phyloP scores from a whole-genome alignment of 2,797 vertebrate genomes.

The Sphenodon punctatus region DNA sequence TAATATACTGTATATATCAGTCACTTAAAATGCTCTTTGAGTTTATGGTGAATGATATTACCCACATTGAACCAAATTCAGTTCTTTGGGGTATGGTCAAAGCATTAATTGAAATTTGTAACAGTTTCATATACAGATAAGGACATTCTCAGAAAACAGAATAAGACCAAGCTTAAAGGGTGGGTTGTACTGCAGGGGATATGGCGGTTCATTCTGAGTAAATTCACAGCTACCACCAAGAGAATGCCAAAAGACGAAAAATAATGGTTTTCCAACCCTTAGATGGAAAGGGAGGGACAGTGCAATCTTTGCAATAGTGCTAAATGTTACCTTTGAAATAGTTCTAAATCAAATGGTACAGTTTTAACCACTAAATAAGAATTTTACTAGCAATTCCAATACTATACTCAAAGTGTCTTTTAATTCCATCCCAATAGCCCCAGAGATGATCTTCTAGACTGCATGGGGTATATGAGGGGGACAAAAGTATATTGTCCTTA shows the following conservation, averaged over 20 bases:
- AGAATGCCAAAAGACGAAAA: no score
- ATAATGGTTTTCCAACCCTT: no score
- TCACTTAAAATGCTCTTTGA: neutral
- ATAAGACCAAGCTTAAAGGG: no score
- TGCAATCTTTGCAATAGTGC: no score
- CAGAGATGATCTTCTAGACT: conserved; percentile 9
- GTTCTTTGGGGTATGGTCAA: neutral
- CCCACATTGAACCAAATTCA: rapidly evolving
- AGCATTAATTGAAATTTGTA: neutral
- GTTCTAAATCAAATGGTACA: neutral
- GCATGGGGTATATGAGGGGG: neutral
- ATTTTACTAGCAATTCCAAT: neutral
- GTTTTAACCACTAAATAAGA: conserved; percentile 23
- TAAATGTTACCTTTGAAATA: neutral
- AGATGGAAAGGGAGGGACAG: no score
- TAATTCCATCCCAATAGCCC: neutral
- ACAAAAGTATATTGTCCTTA: neutral
- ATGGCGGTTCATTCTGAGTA: neutral
- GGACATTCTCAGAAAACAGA: neutral
- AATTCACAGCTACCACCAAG: neutral
- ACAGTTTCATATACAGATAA: neutral
- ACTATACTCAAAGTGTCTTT: neutral
- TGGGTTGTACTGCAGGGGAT: neutral
- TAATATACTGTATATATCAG: no score
- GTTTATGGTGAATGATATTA: neutral